Evolutionary conservation across 35 echinoderm and acorn worm species (phyloP), one percentile per base, ranked within the genome.

Genomic region (Heliocidaris tuberculata): DNA sequence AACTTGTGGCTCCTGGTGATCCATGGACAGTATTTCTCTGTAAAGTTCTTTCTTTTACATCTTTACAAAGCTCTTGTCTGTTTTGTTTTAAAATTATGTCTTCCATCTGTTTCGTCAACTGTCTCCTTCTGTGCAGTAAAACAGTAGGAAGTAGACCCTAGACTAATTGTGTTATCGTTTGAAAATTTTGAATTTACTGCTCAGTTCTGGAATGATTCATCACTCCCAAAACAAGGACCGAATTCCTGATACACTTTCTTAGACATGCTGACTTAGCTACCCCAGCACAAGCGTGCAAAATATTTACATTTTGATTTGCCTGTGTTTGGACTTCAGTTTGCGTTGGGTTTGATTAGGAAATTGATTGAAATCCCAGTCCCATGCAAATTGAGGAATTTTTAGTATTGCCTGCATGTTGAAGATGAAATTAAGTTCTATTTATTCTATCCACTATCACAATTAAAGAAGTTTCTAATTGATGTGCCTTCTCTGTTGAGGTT

Each of bases 241-340:
- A 78, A 78, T 78, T 78, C 65, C 65, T 78, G 65, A n/a, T 78
- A 78, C 7, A 7, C 65, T 78, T n/a, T 78, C 65, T 78, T 19
- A 78, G 21, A 78, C 19, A 21, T 78, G 3, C 19, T 27, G 65
- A 78, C 27, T 78, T 42, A 24, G 21, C 21, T 5, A 27, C 65
- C 65, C 65, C 65, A n/a, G 65, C 65, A 78, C 65, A 78, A 78
- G 65, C 65, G 6, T 78, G 65, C 65, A 78, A 78, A 78, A 78
- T 78, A 78, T 78, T 78, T 78, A 78, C 65, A 78, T 78, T 78
- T 78, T 19, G 17, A 78, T 21, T 78, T 8, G 19, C 27, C 65
- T 27, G 21, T n/a, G 65, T 78, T 78, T 78, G 65, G 65, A n/a
- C 27, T 78, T 78, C 65, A n/a, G n/a, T 78, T 78, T 78, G 21